Base-by-base conservation (phyloP, 2,888 invertebrate genomes). In the Eustalomyia histrio region DNA sequence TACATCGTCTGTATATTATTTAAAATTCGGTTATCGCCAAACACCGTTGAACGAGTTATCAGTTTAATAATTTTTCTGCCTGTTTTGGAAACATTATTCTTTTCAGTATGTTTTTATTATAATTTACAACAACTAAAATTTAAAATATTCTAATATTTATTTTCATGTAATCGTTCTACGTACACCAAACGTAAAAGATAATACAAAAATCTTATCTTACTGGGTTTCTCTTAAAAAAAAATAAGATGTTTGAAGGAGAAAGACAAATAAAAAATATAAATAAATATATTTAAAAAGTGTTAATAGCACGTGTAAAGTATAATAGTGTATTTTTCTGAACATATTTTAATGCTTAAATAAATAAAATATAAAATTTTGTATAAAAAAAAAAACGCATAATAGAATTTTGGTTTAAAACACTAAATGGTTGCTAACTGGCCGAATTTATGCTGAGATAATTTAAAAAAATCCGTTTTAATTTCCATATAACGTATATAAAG, bases 241-340 rank as follows among this genome's bases (percentile, higher is more conserved):
- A 18, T 5, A 50, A 52, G 21, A 43, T 63, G 29, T 43, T 47
- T 43, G 10, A 33, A 53, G 60, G 16, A 39, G 35, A 47, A 12
- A 2, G 18, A 53, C 12, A 35, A 21, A 39, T 10, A 47, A 53
- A 21, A 18, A 24, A 1, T n/a, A 52, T 16, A 52, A 52, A 47
- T 16, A 55, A 33, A 50, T 7, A 69, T 47, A 18, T 50, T 63
- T 24, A 17, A n/a, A 75, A 79, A 69, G 75, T 79, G 79, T 79
- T 75, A 75, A 65, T 55, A 79, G 79, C 79, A 79, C 79, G 79
- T 79, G 79, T 52, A 18, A 60, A 12, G 12, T 17, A 12, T 6
- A 10, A 16, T 14, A 16, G 9, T 33, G 21, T 64, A 17, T 6
- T 12, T 58, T 2, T 0, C 7, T n/a, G 18, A 16, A 39, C 39